Percentiles rank a stretch among this genome's conserved stretches.
These are phyloP conservation scores for Zapus hudsonius DNA, from an alignment of 2,113 vertebrate species.

Conservation along the genomic window DNA sequence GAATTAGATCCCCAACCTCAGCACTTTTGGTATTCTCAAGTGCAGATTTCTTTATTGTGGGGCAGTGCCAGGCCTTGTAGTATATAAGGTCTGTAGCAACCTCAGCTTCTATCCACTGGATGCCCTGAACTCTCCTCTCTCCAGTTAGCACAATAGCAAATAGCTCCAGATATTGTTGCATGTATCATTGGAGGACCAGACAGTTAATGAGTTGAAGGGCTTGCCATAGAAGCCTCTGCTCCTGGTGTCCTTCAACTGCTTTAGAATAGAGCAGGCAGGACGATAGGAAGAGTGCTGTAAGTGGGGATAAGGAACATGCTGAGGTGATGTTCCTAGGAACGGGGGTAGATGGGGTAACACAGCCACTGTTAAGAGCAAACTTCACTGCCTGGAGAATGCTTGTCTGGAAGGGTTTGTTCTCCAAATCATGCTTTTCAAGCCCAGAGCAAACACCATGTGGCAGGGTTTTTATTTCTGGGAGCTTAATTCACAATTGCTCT, in stretches of 20 bases:
- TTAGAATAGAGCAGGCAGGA: not conserved
- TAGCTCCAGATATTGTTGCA: not conserved
- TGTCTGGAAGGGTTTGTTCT: not conserved
- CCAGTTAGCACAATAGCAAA: rapidly evolving
- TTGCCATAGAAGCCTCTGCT: not conserved
- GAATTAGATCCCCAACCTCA: not conserved
- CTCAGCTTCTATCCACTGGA: not conserved
- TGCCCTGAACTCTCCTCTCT: not conserved
- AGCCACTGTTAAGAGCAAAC: not conserved
- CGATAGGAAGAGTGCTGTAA: not conserved
- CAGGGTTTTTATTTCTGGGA: not conserved
- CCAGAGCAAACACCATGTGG: not conserved
- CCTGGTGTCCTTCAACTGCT: not conserved
- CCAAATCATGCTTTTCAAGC: not conserved
- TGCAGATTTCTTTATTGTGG: not conserved
- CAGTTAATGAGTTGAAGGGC: not conserved
- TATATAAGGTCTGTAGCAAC: not conserved
- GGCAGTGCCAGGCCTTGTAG: not conserved
- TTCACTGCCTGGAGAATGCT: not conserved
- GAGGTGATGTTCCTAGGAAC: not conserved
- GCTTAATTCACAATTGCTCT: not conserved
- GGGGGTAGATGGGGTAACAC: not conserved
- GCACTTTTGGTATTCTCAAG: not conserved
- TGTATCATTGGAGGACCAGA: not conserved
- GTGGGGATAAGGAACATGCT: rapidly evolving